Conservation (phyloP, 2,113 vertebrate species). For the Tympanuchus pallidicinctus region DNA sequence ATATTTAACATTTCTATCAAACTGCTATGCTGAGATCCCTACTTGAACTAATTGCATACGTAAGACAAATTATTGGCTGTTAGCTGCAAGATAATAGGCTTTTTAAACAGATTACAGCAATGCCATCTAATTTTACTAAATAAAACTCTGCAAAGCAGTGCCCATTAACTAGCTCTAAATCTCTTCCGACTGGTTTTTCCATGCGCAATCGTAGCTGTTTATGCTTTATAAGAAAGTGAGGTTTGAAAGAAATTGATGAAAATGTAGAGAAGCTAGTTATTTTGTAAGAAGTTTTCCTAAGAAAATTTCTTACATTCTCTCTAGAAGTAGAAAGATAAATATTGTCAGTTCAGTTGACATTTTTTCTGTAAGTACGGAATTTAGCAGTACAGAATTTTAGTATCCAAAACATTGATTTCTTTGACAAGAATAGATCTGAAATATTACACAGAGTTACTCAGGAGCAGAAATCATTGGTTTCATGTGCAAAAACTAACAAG, state of each 20-base stretch:
- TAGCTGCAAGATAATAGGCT: not conserved
- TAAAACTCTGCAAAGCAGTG: not conserved
- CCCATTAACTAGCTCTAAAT: not conserved
- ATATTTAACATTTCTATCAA: conserved; percentile 40
- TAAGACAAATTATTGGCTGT: not conserved
- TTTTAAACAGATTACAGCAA: conserved; percentile 4
- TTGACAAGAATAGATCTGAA: not conserved
- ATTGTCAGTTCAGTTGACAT: not conserved
- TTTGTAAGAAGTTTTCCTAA: not conserved
- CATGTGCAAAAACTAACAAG: not conserved
- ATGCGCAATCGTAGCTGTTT: not conserved
- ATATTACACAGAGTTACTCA: not conserved
- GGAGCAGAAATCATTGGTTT: not conserved
- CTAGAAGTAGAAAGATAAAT: not conserved
- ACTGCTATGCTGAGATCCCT: not conserved
- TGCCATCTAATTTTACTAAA: conserved; percentile 23
- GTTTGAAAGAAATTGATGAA: not conserved
- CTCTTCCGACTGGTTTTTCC: not conserved
- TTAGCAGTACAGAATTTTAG: not conserved
- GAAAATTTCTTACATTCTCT: not conserved
- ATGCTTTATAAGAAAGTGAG: not conserved
- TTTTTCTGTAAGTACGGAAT: not conserved
- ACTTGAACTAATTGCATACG: not conserved
- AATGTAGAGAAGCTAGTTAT: not conserved
- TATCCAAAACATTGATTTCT: not conserved